Base-by-base conservation (phyloP, 2,797 vertebrate genomes). In the Erethizon dorsatum region DNA sequence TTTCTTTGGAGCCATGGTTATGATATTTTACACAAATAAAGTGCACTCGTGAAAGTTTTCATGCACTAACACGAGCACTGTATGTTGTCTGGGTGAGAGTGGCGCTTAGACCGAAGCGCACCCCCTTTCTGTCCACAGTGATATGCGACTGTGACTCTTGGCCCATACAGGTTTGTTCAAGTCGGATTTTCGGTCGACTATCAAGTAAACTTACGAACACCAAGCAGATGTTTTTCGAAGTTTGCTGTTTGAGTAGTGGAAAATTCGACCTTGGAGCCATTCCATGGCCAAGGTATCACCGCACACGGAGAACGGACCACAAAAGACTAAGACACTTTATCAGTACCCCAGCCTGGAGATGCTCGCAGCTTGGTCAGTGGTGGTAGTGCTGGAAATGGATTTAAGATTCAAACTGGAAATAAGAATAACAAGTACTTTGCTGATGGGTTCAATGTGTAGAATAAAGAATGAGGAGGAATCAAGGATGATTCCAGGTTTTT, bases 341-440 rank as follows among this genome's bases (percentile, higher is more conserved):
- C 14, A 20, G 37, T 5, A 31, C 26, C 33, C 13, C 26, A 20
- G 11, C n/a, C 33, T 91, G 73, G 87, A 73, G 54, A 57, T 0
- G 1, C 61, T 17, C 3, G 22, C 41, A 56, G 9, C 37, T 79
- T 41, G n/a, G 41, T 59, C 31, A 37, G 3, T 6, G 11, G 7
- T 57, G 33, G 15, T 18, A 18, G 50, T 17, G 15, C 52, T 0
- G 37, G 57, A 93, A 33, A 57, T 28, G 5, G 65, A 79, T 37
- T 45, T 6, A 85, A 83, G 87, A 73, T 83, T 10, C 4, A 84
- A 14, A 92, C 84, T 78, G 65, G 73, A 93, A 90, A 54, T 63
- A 37, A 85, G 57, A 88, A 18, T 54, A 45, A 41, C 33, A 90
- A 90, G 37, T 37, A 26, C 65, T 93, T 77, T 80, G 67, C 54